Base-by-base conservation (phyloP, 2,113 vertebrate genomes). In the Seriola quinqueradiata region DNA sequence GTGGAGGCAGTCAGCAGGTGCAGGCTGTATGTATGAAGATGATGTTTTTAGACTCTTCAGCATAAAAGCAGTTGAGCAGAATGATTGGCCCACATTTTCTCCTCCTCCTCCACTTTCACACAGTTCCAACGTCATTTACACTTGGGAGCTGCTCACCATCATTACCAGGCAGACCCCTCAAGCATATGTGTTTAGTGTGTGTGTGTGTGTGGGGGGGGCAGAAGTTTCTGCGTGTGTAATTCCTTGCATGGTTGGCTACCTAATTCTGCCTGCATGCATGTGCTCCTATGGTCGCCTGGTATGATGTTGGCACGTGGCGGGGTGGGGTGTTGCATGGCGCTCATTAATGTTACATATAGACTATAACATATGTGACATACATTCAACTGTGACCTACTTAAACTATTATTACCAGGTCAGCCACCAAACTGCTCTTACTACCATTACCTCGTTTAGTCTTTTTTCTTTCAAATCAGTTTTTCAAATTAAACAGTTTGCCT, bases 61-160 rank as follows among this genome's bases (percentile, higher is more conserved):
- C 81, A 87, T 57, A 76, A 84, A 88, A 88, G 75, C 93, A 93
- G 85, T 84, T 91, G 84, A 94, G 93, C 92, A 94, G 91, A 95
- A 95, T 86, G 58, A 95, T 94, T 91, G 93, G 84, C 95, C 92
- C 93, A 93, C 79, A 90, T 95, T 85, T 84, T 34, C 58, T 75
- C 23, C 40, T 72, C 36, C 59, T 40, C 64, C 60, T 75, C 65
- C 55, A 66, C 76, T 64, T 82, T 65, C 76, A 77, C 68, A 19
- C 73, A 75, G 23, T 72, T 77, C 68, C 74, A 65, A n/a, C 13
- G 11, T 84, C 71, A 14, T 77, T 77, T 54, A 79, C 72, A 54
- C 63, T 74, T 14, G 21, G 40, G 36, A 75, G 34, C 61, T 50
- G 60, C 73, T 82, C 14, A 0, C 50, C 75, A 65, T 86, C 74